Base-by-base conservation (phyloP, 1,140 invertebrate species). In the Drosophila aff. region DNA sequence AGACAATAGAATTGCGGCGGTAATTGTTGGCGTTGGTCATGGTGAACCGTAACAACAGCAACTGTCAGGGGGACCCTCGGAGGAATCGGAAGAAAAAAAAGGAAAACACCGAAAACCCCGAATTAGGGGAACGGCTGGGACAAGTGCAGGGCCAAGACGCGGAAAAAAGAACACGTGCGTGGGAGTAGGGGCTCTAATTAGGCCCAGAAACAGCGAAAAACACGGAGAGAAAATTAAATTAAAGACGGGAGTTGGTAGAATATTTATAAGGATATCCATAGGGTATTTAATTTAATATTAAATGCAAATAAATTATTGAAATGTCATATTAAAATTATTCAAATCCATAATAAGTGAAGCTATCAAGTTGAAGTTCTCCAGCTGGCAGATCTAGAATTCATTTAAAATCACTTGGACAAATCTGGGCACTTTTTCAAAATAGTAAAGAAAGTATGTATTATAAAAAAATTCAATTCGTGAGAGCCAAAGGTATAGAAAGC, bases 31-130 rank as follows among this genome's bases (percentile, higher is more conserved):
- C 81, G 85, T 89, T 89, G 85, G 85, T 89, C 85, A 89, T 89
- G 85, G 85, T 89, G 85, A 89, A 89, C 84, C 84, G 84, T 90
- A 89, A 89, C 84, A 89, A 89, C 85, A 90, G 84, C 84, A 89
- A 89, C 84, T 89, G 84, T 85, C 84, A 79, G 81, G 47, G 75
- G 53, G 36, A 40, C 40, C 46, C 44, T 55, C 49, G 23, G 26
- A 38, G n/a, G 18, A 49, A 64, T 49, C 47, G 47, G 4, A 33
- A 28, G 13, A 36, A 3, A 64, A 63, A 26, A n/a, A n/a, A 36
- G 4, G 11, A 57, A 26, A 58, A 68, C 13, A 11, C 41, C 41
- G n/a, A 67, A 47, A 49, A 68, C 53, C 53, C 53, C 53, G 53
- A 68, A 67, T 52, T 31, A 47, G 64, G 64, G 71, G 43, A 46